These are phyloP conservation scores for Drosophila nigrodunni DNA, from an alignment of 1,140 invertebrate genomes.

Conservation along the genomic window DNA sequence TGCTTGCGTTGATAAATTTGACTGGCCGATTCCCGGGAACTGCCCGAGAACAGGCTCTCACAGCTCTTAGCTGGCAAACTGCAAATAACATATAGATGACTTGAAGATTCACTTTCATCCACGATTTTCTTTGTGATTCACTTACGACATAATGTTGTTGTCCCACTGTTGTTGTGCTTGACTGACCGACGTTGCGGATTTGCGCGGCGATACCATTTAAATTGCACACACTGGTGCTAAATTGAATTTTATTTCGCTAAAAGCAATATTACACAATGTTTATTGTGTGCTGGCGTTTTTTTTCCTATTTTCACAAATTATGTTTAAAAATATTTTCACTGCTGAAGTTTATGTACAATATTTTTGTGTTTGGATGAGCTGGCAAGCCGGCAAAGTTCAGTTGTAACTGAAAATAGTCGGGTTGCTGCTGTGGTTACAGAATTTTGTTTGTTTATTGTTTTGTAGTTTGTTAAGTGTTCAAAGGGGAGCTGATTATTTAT, in stretches of 20 bases:
- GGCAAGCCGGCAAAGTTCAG: slow-evolving; percentile 52
- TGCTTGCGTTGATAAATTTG: slow-evolving; percentile 72
- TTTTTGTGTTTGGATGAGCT: neutral
- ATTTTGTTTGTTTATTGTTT: slow-evolving; percentile 50
- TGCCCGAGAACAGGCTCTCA: slow-evolving; percentile 80
- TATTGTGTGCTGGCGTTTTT: slow-evolving; percentile 16
- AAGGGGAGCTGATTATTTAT: slow-evolving; percentile 1
- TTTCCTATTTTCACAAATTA: slow-evolving; percentile 5
- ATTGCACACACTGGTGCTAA: slow-evolving; percentile 11
- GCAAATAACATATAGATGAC: slow-evolving; percentile 3
- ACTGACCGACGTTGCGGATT: slow-evolving; percentile 49
- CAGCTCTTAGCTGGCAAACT: slow-evolving; percentile 77
- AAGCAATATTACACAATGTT: slow-evolving; percentile 14
- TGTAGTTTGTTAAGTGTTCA: slow-evolving; percentile 29
- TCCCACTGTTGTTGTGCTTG: slow-evolving; percentile 31
- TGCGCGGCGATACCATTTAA: slow-evolving; percentile 75
- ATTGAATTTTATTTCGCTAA: slow-evolving; percentile 10
- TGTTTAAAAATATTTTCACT: slow-evolving; percentile 42
- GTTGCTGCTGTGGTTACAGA: slow-evolving; percentile 72
- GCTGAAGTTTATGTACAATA: slow-evolving; percentile 17
- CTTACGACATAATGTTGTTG: slow-evolving; percentile 64
- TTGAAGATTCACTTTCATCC: neutral
- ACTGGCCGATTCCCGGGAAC: slow-evolving; percentile 76
- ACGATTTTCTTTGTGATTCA: slow-evolving; percentile 4
- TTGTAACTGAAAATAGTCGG: slow-evolving; percentile 66